Base-by-base conservation (phyloP, 2,797 vertebrate species). In the Tokudaia muenninki region DNA sequence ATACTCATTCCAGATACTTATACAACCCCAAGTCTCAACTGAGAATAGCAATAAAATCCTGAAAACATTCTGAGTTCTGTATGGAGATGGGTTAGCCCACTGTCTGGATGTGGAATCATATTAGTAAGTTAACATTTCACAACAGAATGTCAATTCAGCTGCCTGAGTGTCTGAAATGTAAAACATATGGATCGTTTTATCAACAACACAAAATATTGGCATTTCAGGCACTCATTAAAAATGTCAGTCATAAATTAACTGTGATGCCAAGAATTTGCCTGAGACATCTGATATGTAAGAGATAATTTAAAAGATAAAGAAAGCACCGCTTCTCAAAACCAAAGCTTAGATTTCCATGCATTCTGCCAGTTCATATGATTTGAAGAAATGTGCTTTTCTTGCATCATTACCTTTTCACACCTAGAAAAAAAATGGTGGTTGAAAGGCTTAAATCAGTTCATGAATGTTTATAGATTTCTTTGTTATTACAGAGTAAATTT, bases 201-300 rank as follows among this genome's bases (percentile, higher is more conserved):
- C 97, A 98, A 98, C 97, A 98, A 96, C 96, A 94, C 96, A 97
- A 98, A 98, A 98, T 98, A 98, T 98, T 98, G 97, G 97, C 97
- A 96, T 98, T 98, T 98, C 86, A 97, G 94, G 94, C 95, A 95
- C 82, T 95, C 95, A 98, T 98, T 97, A 97, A 97, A 97, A 98
- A 97, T 96, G 97, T 97, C 97, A 98, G 96, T 98, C 96, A 98
- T 95, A 97, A 97, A 97, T 98, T 97, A 96, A 92, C 91, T 50
- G n/a, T 74, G 89, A 97, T 97, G 97, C 97, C 97, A 98, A 96
- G 96, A 98, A 95, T 96, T 97, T 97, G 94, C 87, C 83, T 83
- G 75, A 98, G 86, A 97, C 97, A 97, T 97, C 97, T 98, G 97
- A 97, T 97, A 96, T 94, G 97, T 95, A 92, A 97, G 82, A 96